Conservation (phyloP, 2,797 vertebrate genomes). For the Chloroceryle inda region DNA sequence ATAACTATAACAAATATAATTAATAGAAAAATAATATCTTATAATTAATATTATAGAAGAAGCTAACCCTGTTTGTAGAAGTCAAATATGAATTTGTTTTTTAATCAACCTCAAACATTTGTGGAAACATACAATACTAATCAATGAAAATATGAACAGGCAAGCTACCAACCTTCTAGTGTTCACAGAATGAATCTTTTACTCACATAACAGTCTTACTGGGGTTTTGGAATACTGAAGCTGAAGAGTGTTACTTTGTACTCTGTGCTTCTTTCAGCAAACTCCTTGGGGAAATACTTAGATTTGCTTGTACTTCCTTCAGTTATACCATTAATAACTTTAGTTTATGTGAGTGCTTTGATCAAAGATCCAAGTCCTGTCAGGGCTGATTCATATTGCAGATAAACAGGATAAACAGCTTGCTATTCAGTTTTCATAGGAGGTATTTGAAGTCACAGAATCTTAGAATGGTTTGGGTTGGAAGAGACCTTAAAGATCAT, state of each 20-base stretch:
- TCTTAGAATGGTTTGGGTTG: background rate
- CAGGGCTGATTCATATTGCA: background rate
- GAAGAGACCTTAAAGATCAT: background rate
- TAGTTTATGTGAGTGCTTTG: background rate
- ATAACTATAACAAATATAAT: too few relatives aligned
- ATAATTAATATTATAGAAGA: background rate
- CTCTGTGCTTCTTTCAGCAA: background rate
- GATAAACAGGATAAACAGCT: background rate
- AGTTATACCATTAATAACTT: background rate
- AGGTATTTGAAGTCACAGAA: background rate
- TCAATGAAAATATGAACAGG: background rate
- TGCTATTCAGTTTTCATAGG: background rate
- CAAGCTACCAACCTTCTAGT: background rate
- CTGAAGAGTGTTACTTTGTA: background rate
- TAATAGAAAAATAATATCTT: too few relatives aligned
- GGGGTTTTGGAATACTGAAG: background rate
- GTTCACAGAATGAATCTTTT: background rate
- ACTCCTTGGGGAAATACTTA: background rate
- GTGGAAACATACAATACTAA: background rate
- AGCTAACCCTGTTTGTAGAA: background rate
- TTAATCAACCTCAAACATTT: background rate
- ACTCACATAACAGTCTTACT: accelerated
- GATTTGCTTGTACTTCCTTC: background rate
- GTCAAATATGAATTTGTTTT: background rate
- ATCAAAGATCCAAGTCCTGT: background rate